Evolutionary conservation across 2,888 invertebrate genomes (phyloP).

Genomic region (Rhimphoctona megacephalus): DNA sequence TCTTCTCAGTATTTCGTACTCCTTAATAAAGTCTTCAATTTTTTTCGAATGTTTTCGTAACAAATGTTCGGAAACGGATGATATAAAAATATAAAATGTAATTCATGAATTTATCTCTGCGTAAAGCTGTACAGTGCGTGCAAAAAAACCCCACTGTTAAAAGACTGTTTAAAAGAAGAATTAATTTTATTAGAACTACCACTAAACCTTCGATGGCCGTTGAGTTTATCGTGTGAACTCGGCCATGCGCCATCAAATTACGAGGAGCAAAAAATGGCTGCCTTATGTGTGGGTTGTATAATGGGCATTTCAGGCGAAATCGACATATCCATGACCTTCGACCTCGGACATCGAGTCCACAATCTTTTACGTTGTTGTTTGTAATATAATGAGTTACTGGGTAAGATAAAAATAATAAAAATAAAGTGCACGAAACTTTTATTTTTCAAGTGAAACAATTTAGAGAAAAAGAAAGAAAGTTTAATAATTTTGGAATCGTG

Average conservation of each 20-base stretch:
- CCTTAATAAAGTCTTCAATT: not conserved
- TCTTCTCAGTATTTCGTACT: too few relatives aligned
- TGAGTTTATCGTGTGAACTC: constrained; percentile 79
- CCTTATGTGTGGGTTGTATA: constrained; percentile 17
- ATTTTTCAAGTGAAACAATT: too few relatives aligned
- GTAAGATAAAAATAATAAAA: too few relatives aligned
- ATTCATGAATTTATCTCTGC: not conserved
- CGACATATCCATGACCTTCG: constrained; percentile 32
- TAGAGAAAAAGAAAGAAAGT: too few relatives aligned
- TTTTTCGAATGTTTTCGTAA: not conserved
- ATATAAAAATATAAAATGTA: not conserved
- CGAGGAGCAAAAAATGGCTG: constrained; percentile 66
- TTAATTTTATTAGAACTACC: constrained; percentile 37
- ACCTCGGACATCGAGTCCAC: constrained; percentile 18
- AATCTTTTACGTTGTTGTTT: not conserved
- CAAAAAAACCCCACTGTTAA: constrained; percentile 12
- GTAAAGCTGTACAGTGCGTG: not conserved
- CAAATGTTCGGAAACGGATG: not conserved
- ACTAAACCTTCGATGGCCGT: constrained; percentile 41
- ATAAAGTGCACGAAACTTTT: too few relatives aligned
- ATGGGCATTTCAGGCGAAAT: constrained; percentile 14
- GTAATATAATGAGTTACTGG: too few relatives aligned
- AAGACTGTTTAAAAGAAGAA: not conserved
- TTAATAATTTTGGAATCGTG: too few relatives aligned
- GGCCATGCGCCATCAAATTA: constrained; percentile 73